Base-by-base conservation (phyloP, 2,113 vertebrate genomes). In the Oreochromis niloticus region DNA sequence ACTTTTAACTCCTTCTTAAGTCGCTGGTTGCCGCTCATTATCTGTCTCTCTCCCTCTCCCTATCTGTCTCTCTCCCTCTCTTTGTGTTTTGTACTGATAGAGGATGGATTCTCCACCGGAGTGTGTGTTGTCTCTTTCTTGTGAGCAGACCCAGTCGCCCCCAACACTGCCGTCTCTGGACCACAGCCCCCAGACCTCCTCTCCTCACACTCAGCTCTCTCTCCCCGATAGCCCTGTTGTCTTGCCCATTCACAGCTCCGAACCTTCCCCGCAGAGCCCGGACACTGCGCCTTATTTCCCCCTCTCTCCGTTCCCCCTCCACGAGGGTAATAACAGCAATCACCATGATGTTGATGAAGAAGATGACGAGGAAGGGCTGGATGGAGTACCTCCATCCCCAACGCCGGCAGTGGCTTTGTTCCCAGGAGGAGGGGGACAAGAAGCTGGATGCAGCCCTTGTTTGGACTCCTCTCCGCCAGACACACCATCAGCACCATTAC, bases 41-140 rank as follows among this genome's bases (percentile, higher is more conserved):
- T 90, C 68, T 83, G 48, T 59, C 59, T 84, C 46, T 87, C 27
- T 39, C 8, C 41, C 55, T 82, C 24, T 80, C 24, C 27, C 27
- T 52, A 4, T 90, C 68, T 83, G 48, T 59, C 59, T 84, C 46
- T 87, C 27, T 39, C 8, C 41, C 55, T 82, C 22, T 80, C 24
- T 84, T 34, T 93, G 9, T 80, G 56, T 80, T 89, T 85, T 85
- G 11, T 63, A 4, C 34, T 16, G 41, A 82, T 84, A 97, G 96
- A 97, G 90, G 87, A 97, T 97, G 97, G 97, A 97, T 96, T 97
- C 97, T 78, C 96, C 96, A 9, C 95, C 96, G 32, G 97, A 97
- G 86, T 96, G 95, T 95, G 93, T 96, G 91, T 90, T 97, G 93
- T 95, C 95, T 83, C 94, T 97, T 80, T 95, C 95, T 61, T 95